phyloP scores from a whole-genome alignment of 1,140 invertebrate genomes.

The Diachasma alloeum region DNA sequence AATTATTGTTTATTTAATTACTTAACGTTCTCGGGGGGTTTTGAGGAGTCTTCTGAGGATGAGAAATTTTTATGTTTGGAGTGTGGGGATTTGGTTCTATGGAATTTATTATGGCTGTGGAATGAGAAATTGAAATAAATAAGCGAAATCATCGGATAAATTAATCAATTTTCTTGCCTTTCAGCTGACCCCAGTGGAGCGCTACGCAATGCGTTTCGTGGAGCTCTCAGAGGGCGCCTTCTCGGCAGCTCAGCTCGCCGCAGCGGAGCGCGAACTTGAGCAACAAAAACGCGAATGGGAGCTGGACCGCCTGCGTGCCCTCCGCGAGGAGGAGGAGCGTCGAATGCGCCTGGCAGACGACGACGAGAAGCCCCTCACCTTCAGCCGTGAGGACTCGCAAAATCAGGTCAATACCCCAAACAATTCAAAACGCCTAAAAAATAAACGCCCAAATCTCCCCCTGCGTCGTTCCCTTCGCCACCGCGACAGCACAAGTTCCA shows the following conservation, averaged over 20 bases:
- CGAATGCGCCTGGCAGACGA: conserved; percentile 69
- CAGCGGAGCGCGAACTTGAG: conserved; percentile 90
- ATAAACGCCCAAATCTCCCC: conserved; percentile 8
- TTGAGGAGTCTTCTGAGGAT: too few relatives aligned
- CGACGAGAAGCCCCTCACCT: conserved; percentile 74
- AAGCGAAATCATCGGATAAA: not conserved
- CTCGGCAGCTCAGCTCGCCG: conserved; percentile 83
- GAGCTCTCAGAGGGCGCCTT: conserved; percentile 88
- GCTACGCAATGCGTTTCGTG: conserved; percentile 91
- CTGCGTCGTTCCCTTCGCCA: not conserved
- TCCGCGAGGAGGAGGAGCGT: conserved; percentile 78
- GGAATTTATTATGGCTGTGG: too few relatives aligned
- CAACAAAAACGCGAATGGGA: conserved; percentile 95
- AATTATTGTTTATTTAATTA: too few relatives aligned
- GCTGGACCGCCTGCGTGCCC: conserved; percentile 77
- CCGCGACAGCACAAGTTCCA: not conserved
- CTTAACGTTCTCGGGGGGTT: too few relatives aligned
- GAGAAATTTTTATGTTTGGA: too few relatives aligned
- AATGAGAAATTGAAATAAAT: too few relatives aligned
- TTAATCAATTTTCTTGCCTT: conserved; percentile 32
- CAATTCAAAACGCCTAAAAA: conserved; percentile 54
- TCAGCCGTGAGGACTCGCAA: conserved; percentile 75
- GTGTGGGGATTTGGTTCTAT: too few relatives aligned
- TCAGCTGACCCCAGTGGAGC: conserved; percentile 90
- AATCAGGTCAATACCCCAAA: conserved; percentile 80